These are phyloP conservation scores for Hydropotes inermis DNA, from an alignment of 2,113 vertebrate genomes.

Conservation along the genomic window DNA sequence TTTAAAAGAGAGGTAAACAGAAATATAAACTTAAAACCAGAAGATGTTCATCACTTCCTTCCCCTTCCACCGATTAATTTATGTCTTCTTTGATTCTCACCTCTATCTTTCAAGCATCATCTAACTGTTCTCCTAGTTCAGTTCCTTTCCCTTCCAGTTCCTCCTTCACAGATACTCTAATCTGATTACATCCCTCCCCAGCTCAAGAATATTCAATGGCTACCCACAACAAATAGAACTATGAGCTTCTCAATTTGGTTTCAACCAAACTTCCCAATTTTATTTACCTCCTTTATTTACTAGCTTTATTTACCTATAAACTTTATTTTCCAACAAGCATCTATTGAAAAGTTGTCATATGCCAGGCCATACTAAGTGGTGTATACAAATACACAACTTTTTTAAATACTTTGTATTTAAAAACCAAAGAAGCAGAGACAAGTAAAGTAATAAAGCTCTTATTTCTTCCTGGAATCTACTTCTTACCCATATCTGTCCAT, in stretches of 20 bases:
- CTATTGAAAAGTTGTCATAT: neutral
- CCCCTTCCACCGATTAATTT: neutral
- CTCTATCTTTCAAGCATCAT: neutral
- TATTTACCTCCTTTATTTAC: neutral
- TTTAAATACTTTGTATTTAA: neutral
- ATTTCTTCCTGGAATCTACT: neutral
- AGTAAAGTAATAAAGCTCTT: neutral
- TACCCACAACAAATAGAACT: neutral
- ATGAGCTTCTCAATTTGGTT: neutral
- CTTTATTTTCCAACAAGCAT: neutral
- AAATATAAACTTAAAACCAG: neutral
- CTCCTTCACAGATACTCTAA: neutral
- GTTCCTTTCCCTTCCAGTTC: neutral
- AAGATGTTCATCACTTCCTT: neutral
- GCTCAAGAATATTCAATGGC: neutral
- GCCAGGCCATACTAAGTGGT: neutral
- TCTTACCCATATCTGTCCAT: neutral
- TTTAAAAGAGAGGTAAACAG: neutral
- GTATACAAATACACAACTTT: neutral
- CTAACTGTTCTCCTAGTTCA: neutral
- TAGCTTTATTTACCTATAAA: neutral
- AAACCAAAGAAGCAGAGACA: neutral
- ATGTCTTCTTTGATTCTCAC: neutral
- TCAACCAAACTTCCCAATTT: neutral
- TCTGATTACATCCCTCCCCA: neutral